Evolutionary conservation across 2,113 vertebrate species (phyloP).

Genomic region (Leptobrachium leishanense): DNA sequence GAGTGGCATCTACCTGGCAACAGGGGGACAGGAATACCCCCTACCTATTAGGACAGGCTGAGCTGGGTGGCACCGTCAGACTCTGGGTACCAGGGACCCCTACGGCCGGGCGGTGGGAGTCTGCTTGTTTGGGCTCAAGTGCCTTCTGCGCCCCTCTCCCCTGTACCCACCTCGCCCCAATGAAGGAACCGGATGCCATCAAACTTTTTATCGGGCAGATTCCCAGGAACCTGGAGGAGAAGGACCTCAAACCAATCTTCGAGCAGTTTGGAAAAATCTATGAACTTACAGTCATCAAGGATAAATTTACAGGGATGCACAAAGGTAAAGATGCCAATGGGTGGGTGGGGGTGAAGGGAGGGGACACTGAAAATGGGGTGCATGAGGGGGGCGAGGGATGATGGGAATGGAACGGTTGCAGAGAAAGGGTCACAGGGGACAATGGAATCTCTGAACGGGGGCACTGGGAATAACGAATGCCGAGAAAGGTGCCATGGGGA

Average conservation of each 20-base stretch:
- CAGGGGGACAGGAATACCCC: neutral
- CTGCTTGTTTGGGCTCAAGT: conserved; percentile 19
- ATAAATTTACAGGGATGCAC: conserved; percentile 97
- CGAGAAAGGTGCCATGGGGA: neutral
- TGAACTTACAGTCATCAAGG: conserved; percentile 95
- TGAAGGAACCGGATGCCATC: conserved; percentile 97
- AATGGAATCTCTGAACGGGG: neutral
- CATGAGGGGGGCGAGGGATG: neutral
- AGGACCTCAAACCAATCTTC: conserved; percentile 90
- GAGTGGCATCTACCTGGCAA: neutral
- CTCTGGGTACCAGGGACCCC: neutral
- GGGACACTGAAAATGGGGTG: no score
- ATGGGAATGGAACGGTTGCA: neutral
- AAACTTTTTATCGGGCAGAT: conserved; percentile 96
- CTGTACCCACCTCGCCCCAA: conserved; percentile 71
- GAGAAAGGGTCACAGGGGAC: neutral
- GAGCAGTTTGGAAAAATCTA: conserved; percentile 94
- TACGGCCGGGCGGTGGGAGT: neutral
- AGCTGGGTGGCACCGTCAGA: neutral
- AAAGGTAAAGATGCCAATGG: conserved; percentile 74
- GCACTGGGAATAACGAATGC: neutral
- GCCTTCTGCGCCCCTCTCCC: conserved; percentile 48
- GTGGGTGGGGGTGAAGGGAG: neutral
- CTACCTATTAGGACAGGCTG: neutral
- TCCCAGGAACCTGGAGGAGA: conserved; percentile 90